Evolutionary conservation across 2,888 invertebrate species (phyloP), one percentile per base, ranked within the genome.

Genomic region (Blastobasis adustella): DNA sequence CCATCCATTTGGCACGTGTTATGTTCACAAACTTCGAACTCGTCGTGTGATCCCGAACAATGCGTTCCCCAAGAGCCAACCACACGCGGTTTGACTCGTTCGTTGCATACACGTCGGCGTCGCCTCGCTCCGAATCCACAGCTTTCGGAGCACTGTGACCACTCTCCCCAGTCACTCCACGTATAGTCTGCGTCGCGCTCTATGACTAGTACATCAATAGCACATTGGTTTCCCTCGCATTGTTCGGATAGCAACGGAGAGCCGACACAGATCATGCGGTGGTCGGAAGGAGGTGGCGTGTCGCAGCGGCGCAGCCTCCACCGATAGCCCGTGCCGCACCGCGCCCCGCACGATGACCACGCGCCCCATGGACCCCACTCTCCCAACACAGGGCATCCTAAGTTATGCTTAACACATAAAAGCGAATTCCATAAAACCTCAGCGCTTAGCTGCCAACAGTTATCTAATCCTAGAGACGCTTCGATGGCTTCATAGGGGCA

Each of bases 401-500:
- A 63, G 61, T 87, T 83, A 57, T 82, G 81, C 58, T 89, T 90
- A 5, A 90, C 83, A 56, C 90, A 90, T 54, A 79, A 84, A 38
- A 90, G 67, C 0, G 89, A 71, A 62, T 89, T 90, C 90, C 90
- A 90, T 41, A 84, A 53, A 0, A 69, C 60, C 65, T 85, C 88
- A 5, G 84, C 56, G 54, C 70, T 73, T 8, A 84, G 59, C 61
- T 83, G 85, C 89, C 81, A 89, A 9, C 76, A 82, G 56, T 79
- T 85, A 50, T 79, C 82, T 5, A 52, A 63, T 5, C 69, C 60
- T 44, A 90, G 61, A 23, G 78, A 77, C 4, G 70, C 73, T 58
- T 82, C 75, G 5, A 90, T 82, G 1, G 82, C 79, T 61, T 82
- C 80, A 57, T 71, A 89, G 4, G 78, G 74, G 49, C 90, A 90